Conservation (phyloP, 53 echinoderm and acorn worm genomes). For the Antedon mediterranea region DNA sequence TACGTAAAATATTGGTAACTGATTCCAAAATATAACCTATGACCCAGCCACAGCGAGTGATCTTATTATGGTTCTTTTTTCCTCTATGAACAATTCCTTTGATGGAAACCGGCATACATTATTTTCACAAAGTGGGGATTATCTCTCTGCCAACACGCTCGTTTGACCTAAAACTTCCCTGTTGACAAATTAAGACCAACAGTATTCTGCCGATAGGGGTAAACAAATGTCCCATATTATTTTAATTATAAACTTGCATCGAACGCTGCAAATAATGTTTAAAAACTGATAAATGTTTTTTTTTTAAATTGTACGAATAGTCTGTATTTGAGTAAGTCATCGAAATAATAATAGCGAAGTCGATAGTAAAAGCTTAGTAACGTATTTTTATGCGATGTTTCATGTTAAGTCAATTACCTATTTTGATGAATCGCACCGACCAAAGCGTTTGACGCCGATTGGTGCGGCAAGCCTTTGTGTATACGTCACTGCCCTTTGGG, state of each 20-base stretch:
- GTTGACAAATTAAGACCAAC: constrained; percentile 1
- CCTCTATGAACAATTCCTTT: neutral
- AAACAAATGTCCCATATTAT: neutral
- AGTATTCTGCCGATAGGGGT: neutral
- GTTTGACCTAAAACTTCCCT: neutral
- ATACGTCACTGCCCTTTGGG: constrained; percentile 99
- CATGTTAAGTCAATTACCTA: neutral
- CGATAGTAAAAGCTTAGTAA: neutral
- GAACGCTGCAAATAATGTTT: neutral
- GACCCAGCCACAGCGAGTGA: neutral
- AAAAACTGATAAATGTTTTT: neutral
- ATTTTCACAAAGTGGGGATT: neutral
- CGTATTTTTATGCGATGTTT: neutral
- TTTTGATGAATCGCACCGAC: constrained; percentile 17
- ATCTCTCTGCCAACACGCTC: neutral
- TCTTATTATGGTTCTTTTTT: neutral
- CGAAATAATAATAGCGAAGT: neutral
- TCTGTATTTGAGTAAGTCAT: neutral
- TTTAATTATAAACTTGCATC: neutral
- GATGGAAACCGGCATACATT: neutral
- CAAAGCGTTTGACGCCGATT: constrained; percentile 55
- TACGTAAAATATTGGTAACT: neutral
- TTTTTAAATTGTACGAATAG: neutral
- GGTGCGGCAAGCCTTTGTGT: constrained; percentile 98
- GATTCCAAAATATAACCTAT: neutral